Evolutionary conservation across 2,888 invertebrate genomes (phyloP), one percentile per base, ranked within the genome.

Genomic region (Priocnemis perturbator): DNA sequence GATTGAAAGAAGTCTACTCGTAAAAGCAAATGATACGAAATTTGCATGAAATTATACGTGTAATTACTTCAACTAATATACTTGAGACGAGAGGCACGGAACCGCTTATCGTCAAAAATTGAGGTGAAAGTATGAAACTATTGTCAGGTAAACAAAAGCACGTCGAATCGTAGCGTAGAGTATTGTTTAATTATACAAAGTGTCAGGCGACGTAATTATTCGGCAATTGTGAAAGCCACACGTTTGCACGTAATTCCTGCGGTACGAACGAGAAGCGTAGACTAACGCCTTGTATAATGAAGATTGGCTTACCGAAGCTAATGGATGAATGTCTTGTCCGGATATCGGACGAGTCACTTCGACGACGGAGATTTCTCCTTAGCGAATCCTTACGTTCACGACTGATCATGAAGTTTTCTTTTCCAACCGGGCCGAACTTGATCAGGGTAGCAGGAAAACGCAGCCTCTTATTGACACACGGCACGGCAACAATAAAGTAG

Each of bases 251-350:
- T 37, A 37, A 9, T 37, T 11, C 1, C 37, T 37, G 11, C 7
- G 14, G 11, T 5, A 37, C 37, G 11, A 37, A 11, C 37, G 37
- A 37, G 37, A 37, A 37, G 11, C 11, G 37, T 37, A 37, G 17
- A 57, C 37, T 37, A 37, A 57, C 19, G n/a, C 30, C 15, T 26
- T 15, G 30, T 26, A 11, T 37, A 37, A 37, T 37, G 37, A 37
- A 37, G 37, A 37, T 37, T 37, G 37, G 26, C 74, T 75, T 75
- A 75, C 75, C 75, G 26, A 75, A 61, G 48, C 61, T 69, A 67
- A 69, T 55, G 67, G 64, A 62, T 63, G 52, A 59, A 61, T 17
- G 68, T 59, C 62, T 15, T 26, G 60, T 58, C 56, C 59, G 64
- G 63, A 63, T 71, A 71, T 64, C 57, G 14, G 14, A 37, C 37